Base-by-base conservation (phyloP, 2,888 invertebrate genomes). In the Drosophila putrida region DNA sequence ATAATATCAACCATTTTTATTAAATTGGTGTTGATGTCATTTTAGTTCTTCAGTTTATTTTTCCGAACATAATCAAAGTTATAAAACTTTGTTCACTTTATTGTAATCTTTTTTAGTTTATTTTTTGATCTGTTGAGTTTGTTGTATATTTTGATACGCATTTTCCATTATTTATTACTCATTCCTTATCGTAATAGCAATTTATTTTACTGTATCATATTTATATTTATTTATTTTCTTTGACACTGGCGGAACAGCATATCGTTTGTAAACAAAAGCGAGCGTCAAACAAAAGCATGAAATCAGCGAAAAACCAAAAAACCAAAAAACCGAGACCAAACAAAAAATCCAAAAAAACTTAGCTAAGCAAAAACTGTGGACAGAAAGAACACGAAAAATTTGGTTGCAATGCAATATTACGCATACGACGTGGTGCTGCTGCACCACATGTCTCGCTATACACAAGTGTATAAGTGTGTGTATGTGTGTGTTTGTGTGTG, bases 341-440 rank as follows among this genome's bases (percentile, higher is more conserved):
- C 36, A 15, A 15, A 55, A 39, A 28, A 39, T 11, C 6, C 41
- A 28, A 36, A 64, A 72, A 78, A 61, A 67, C 61, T 44, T 33
- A 61, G 59, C 76, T 78, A 66, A 78, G 79, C 79, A 71, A 58
- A 60, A 64, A 61, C n/a, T 60, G 59, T 41, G 44, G 36, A 44
- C 25, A 28, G 28, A 69, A 49, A 50, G 25, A 75, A 71, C 60
- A 71, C 49, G 46, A 69, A 60, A 70, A 57, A 66, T 62, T 78
- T 58, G 61, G 57, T 62, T 43, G 71, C 70, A 75, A 75, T 89
- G 77, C 79, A 74, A 86, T 80, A 86, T 86, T 88, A 88, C 87
- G 82, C 90, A 88, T 88, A 88, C 87, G 87, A 72, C 67, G 80
- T 81, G 73, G 68, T 75, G 66, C 58, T 53, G 36, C 57, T 41